Conservation (phyloP, 2,797 vertebrate genomes). For the Cheirogaleus major region DNA sequence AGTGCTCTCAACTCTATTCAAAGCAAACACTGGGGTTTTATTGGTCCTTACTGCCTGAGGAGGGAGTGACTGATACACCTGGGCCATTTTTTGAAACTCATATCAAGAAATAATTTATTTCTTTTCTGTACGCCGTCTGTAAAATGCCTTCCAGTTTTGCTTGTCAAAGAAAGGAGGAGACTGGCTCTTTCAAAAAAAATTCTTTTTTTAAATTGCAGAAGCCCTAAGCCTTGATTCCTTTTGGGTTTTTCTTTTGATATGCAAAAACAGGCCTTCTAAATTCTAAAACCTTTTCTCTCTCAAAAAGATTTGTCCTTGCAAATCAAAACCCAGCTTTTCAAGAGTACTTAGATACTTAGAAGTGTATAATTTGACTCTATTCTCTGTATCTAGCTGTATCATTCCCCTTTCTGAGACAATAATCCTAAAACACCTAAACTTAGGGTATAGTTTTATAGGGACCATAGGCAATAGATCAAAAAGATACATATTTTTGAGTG, state of each 20-base stretch:
- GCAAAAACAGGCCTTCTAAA: conserved; percentile 44
- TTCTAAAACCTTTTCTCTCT: conserved; percentile 57
- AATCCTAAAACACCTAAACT: not conserved
- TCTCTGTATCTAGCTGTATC: not conserved
- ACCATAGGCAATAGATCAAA: not conserved
- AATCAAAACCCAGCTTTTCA: conserved; percentile 60
- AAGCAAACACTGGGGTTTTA: not conserved
- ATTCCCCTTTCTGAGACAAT: not conserved
- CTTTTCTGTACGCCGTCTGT: not conserved
- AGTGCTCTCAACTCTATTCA: not conserved
- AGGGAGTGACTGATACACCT: not conserved
- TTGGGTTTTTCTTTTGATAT: conserved; percentile 64
- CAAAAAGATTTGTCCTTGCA: conserved; percentile 59
- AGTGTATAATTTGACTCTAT: conserved; percentile 29
- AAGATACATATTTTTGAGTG: not conserved
- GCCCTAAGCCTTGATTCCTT: conserved; percentile 49
- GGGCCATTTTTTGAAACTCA: not conserved
- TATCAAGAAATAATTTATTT: not conserved
- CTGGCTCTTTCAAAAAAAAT: not conserved
- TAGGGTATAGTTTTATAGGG: not conserved
- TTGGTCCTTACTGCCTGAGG: not conserved
- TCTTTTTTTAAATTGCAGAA: not conserved
- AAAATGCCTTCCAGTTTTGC: not conserved
- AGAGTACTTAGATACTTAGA: conserved; percentile 39
- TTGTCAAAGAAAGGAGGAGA: conserved; percentile 16